These are phyloP conservation scores for Drosophila parvula DNA, from an alignment of 1,140 invertebrate species.

Conservation along the genomic window DNA sequence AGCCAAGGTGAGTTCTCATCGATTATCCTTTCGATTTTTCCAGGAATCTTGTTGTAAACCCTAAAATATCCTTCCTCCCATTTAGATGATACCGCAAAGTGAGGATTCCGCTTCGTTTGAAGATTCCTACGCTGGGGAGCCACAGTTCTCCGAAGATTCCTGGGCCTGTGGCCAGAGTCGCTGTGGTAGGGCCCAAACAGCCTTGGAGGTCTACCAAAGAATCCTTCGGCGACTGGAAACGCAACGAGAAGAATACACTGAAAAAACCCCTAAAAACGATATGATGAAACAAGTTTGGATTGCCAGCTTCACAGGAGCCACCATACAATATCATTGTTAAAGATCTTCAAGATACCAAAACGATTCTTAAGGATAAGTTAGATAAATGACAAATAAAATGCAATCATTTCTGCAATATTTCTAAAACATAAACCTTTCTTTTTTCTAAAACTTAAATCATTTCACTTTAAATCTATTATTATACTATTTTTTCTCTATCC, in stretches of 20 bases:
- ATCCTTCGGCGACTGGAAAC: constrained; percentile 33
- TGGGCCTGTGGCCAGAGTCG: constrained; percentile 47
- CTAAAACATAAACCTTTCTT: not conserved
- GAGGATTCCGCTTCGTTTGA: constrained; percentile 21
- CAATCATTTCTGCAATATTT: not conserved
- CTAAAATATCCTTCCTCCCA: no score
- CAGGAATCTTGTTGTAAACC: not conserved
- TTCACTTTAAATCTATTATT: no score
- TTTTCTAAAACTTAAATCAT: no score
- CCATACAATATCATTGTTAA: constrained; percentile 50
- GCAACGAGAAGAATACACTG: not conserved
- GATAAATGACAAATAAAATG: not conserved
- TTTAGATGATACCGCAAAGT: constrained; percentile 59
- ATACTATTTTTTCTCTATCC: not conserved
- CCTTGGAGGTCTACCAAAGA: constrained; percentile 53
- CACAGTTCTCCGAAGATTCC: not conserved
- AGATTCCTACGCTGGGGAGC: constrained; percentile 3
- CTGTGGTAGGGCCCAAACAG: constrained; percentile 50
- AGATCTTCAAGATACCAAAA: not conserved
- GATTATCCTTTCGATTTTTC: no score
- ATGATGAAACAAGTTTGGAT: constrained; percentile 60
- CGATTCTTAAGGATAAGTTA: constrained; percentile 20
- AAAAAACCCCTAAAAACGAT: constrained; percentile 1
- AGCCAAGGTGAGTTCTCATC: constrained; percentile 11
- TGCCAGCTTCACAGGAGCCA: constrained; percentile 58